A percentile compares a stretch with the other conserved stretches of the same genome.
These are phyloP conservation scores for Apantesis nais DNA, from an alignment of 2,888 invertebrate species.

Conservation along the genomic window DNA sequence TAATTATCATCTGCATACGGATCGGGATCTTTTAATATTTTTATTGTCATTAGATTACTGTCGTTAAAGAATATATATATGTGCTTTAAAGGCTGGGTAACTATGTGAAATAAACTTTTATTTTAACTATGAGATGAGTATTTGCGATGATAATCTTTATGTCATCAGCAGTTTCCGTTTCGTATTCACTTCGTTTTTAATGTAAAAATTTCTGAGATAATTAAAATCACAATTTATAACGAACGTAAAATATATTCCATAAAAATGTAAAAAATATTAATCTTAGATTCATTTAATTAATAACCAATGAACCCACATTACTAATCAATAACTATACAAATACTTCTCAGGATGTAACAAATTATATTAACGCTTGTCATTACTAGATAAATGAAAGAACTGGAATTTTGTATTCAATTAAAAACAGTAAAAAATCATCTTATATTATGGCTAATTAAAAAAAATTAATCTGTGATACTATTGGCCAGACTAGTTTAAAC, in stretches of 20 bases:
- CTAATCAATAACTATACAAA: slow-evolving; percentile 16
- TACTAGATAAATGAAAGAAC: not conserved
- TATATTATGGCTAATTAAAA: not conserved
- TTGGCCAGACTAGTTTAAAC: not conserved
- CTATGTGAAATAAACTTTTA: slow-evolving; percentile 24
- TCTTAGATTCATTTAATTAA: slow-evolving; percentile 23
- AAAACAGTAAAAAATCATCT: not conserved
- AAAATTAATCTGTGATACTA: not conserved
- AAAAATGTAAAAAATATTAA: slow-evolving; percentile 27
- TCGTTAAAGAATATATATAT: slow-evolving; percentile 33
- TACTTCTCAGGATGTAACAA: slow-evolving; percentile 36
- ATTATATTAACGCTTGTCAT: slow-evolving; percentile 9
- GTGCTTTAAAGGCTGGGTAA: slow-evolving; percentile 22
- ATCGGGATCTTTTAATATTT: slow-evolving; percentile 41
- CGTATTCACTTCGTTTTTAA: slow-evolving; percentile 19
- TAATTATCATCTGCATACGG: slow-evolving; percentile 37
- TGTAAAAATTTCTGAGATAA: slow-evolving; percentile 29
- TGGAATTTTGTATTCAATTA: not conserved
- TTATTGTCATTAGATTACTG: slow-evolving; percentile 28
- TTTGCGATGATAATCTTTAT: slow-evolving; percentile 40
- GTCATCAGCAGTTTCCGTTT: slow-evolving; percentile 37
- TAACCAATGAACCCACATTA: slow-evolving; percentile 19
- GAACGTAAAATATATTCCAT: slow-evolving; percentile 26
- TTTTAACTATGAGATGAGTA: slow-evolving; percentile 35
- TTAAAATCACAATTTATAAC: slow-evolving; percentile 31